phyloP scores from a whole-genome alignment of 2,797 vertebrate species.

The Urophycis tenuis region DNA sequence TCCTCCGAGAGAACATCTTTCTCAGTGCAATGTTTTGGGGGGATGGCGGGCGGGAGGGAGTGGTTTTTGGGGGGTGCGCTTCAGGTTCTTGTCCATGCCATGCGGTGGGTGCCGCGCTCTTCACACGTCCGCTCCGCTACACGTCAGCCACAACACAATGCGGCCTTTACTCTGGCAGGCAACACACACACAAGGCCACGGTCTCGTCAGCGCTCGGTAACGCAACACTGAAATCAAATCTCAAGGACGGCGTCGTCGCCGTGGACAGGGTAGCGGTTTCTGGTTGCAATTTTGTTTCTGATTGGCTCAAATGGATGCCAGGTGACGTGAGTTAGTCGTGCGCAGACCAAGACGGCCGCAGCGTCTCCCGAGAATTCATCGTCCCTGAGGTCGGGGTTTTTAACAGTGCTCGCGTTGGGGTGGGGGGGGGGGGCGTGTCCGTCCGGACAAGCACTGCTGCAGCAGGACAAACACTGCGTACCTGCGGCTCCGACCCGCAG shows the following conservation, averaged over 20 bases:
- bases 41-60: no score
- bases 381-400: not conserved
- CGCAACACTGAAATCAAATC: not conserved
- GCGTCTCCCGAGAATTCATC: not conserved
- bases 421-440: not conserved
- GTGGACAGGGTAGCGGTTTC: not conserved
- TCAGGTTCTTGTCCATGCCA: not conserved
- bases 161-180: not conserved
- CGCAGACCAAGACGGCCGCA: not conserved
- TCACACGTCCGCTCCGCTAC: not conserved
- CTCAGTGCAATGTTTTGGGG: not conserved
- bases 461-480: not conserved
- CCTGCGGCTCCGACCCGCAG: not conserved
- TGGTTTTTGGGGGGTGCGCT: not conserved
- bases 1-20: not conserved
- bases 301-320: constrained; percentile 2
- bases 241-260: not conserved
- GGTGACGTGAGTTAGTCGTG: not conserved
- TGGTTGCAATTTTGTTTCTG: not conserved
- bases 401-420: not conserved
- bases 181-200: not conserved
- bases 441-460: not conserved
- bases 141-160: not conserved
- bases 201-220: not conserved
- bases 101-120: not conserved